Conservation (phyloP, 2,113 vertebrate genomes). For the Rutilus rutilus region DNA sequence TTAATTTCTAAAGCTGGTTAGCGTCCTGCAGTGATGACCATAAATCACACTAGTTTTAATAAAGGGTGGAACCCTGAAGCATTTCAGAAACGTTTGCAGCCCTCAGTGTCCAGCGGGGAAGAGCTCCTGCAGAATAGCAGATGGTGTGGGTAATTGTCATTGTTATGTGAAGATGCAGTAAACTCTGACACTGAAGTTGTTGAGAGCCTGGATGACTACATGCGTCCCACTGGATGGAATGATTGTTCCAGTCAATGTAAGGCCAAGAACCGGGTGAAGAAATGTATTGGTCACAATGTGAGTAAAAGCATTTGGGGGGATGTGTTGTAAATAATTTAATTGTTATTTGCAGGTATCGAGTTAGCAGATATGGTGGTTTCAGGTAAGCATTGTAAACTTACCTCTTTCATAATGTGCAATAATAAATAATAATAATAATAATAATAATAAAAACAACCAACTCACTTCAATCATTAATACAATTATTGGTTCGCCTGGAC, state of each 20-base stretch:
- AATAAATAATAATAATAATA: too few relatives aligned
- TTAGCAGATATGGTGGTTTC: too few relatives aligned
- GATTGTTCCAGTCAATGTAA: slow-evolving; percentile 4
- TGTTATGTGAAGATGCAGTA: slow-evolving; percentile 37
- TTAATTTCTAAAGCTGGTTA: slow-evolving; percentile 33
- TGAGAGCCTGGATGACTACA: slow-evolving; percentile 11
- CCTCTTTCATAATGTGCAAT: too few relatives aligned
- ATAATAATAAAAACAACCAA: too few relatives aligned
- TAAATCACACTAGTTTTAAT: slow-evolving; percentile 55
- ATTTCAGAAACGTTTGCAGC: slow-evolving; percentile 1
- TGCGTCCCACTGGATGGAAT: not conserved
- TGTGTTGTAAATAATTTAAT: too few relatives aligned
- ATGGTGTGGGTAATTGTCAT: slow-evolving; percentile 8
- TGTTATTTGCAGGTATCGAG: too few relatives aligned
- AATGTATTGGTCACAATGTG: not conserved
- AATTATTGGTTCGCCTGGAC: too few relatives aligned
- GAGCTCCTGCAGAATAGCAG: not conserved
- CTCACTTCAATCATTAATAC: too few relatives aligned
- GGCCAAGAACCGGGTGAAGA: not conserved
- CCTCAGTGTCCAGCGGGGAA: not conserved
- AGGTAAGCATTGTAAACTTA: too few relatives aligned
- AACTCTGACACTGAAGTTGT: not conserved
- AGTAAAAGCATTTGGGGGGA: too few relatives aligned
- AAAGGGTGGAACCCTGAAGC: slow-evolving; percentile 23
- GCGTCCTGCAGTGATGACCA: slow-evolving; percentile 39